Evolutionary conservation across 2,797 vertebrate species (phyloP), one percentile per base, ranked within the genome.

Genomic region (Neopelma chrysocephalum): DNA sequence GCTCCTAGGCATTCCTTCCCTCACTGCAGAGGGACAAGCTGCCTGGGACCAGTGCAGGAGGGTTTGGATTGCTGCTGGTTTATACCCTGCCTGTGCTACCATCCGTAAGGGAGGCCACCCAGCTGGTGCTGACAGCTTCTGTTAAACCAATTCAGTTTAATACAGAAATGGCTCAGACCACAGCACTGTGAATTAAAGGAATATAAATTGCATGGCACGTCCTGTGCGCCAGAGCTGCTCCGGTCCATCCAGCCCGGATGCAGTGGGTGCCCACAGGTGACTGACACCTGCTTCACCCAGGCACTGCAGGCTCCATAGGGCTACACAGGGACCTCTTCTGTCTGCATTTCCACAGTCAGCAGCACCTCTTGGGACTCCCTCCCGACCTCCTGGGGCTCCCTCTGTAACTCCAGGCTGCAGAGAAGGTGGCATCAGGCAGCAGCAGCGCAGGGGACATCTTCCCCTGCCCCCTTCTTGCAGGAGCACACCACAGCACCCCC

Each of bases 251-350:
- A 56, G 48, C 51, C 45, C 42, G 43, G 48, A 34, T 12, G 16
- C 1, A 0, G 20, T 48, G 36, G 15, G 11, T 57, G 10, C 42
- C 64, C 12, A 4, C 4, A 43, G 75, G 11, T 51, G 60, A 45
- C 36, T 19, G 19, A 42, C 65, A 78, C 72, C 48, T 27, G 12
- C 8, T 60, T 72, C 77, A 32, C 43, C 34, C 38, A 14, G 31
- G 54, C 57, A 58, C 40, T 1, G 0, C 1, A 8, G 25, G 56
- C 60, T 85, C 48, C 0, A 0, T 2, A 9, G 36, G 54, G 34
- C 40, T 81, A 38, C 71, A n/a, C 1, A 0, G 82, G 17, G 58
- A 25, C 38, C 26, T 42, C 61, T 86, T 23, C 57, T 31, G 8
- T 38, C 62, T 38, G 26, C 21, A 18, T 64, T 11, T 72, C 23